Percentiles rank a stretch among this genome's conserved stretches.
Conservation (phyloP, 2,797 vertebrate species). For the Valencia hispanica region DNA sequence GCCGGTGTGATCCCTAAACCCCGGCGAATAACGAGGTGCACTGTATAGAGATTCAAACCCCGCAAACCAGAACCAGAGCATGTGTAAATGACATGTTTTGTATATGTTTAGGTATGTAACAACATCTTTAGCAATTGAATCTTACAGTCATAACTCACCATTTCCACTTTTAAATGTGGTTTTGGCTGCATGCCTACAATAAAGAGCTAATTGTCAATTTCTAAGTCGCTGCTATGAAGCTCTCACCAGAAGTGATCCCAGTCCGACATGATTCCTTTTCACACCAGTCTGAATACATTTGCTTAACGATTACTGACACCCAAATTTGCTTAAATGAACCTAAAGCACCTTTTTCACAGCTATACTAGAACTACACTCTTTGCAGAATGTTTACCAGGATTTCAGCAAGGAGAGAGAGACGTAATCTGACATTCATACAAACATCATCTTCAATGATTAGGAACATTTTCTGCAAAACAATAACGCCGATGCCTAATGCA, state of each 20-base stretch:
- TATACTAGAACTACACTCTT: conserved; percentile 9
- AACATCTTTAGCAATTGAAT: background rate
- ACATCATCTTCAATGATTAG: background rate
- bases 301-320: conserved; percentile 34
- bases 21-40: too few species aligned
- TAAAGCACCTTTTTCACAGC: conserved; percentile 4
- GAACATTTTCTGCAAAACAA: conserved; percentile 2
- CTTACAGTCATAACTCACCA: background rate
- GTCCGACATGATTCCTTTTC: conserved; percentile 51
- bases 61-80: too few species aligned
- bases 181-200: too few species aligned
- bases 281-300: conserved; percentile 42
- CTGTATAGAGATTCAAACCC: too few species aligned
- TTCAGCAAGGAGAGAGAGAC: background rate
- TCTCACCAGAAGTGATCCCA: conserved; percentile 41
- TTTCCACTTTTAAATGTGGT: conserved; percentile 18
- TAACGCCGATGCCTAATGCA: background rate
- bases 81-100: too few species aligned
- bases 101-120: too few species aligned
- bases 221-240: conserved; percentile 14
- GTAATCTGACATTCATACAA: background rate
- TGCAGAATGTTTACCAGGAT: background rate
- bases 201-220: background rate
- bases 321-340: conserved; percentile 41
- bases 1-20: too few species aligned